These are phyloP conservation scores for Alethe diademata DNA, from an alignment of 2,113 vertebrate genomes.

Conservation along the genomic window DNA sequence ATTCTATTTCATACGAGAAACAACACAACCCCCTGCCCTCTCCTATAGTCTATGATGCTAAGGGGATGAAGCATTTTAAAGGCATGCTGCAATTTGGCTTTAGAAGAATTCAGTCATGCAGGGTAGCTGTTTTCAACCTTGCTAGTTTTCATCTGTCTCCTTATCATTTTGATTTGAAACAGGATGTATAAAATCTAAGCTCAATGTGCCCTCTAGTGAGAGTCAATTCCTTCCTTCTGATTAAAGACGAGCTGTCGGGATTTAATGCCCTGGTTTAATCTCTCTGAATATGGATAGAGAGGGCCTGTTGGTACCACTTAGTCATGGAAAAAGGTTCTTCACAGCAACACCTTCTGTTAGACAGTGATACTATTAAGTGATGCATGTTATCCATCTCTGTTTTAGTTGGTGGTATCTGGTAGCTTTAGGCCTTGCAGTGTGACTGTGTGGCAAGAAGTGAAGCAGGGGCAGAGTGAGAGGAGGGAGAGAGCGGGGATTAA, in stretches of 20 bases:
- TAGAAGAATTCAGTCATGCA: not conserved
- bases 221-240: not conserved
- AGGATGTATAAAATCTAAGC: not conserved
- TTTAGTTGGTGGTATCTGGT: not conserved
- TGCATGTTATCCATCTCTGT: not conserved
- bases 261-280: not conserved
- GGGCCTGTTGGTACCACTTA: not conserved
- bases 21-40: not conserved
- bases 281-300: not conserved
- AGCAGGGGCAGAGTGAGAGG: not conserved
- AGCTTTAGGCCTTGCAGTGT: not conserved
- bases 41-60: no score
- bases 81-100: not conserved
- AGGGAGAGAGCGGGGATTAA: not conserved
- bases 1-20: not conserved
- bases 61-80: not conserved
- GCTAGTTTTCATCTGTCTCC: not conserved
- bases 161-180: not conserved
- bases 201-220: constrained; percentile 6
- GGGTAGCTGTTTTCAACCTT: not conserved
- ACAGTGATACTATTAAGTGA: not conserved
- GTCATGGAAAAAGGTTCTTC: not conserved
- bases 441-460: not conserved
- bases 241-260: not conserved
- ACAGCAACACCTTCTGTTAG: not conserved